A percentile compares a stretch with the other conserved stretches of the same genome.
These are phyloP conservation scores for Polypterus bichir DNA, from an alignment of 2,113 vertebrate genomes.

Conservation along the genomic window DNA sequence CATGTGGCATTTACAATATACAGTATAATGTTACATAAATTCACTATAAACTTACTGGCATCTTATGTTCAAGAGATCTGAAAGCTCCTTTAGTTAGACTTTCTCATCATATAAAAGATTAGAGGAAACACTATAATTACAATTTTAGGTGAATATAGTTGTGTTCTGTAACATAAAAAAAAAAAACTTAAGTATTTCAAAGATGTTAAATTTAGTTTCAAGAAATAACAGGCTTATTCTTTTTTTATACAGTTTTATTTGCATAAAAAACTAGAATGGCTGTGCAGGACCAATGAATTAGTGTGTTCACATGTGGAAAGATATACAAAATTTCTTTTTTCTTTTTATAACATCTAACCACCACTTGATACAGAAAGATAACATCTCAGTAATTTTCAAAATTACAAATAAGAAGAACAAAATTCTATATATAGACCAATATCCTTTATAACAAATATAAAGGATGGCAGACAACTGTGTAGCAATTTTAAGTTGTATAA, in stretches of 20 bases:
- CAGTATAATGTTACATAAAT: too few relatives aligned
- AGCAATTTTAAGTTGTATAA: slow-evolving; percentile 6
- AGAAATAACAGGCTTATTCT: too few relatives aligned
- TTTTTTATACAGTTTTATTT: slow-evolving; percentile 32
- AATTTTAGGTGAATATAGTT: too few relatives aligned
- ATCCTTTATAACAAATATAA: slow-evolving; percentile 36
- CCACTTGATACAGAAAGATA: slow-evolving; percentile 42
- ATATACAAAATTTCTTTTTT: slow-evolving; percentile 39
- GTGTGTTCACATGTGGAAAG: slow-evolving; percentile 48
- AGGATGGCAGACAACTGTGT: slow-evolving; percentile 26
- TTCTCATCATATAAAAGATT: too few relatives aligned
- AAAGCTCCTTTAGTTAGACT: too few relatives aligned
- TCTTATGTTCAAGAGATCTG: too few relatives aligned
- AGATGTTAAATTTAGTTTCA: too few relatives aligned
- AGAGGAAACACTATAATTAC: too few relatives aligned
- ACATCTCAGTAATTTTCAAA: slow-evolving; percentile 32
- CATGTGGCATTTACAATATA: too few relatives aligned
- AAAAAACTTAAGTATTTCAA: too few relatives aligned
- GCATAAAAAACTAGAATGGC: slow-evolving; percentile 54
- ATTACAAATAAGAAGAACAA: slow-evolving; percentile 26
- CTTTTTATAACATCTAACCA: slow-evolving; percentile 43
- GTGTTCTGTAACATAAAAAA: too few relatives aligned
- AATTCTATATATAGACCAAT: slow-evolving; percentile 33
- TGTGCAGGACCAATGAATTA: slow-evolving; percentile 46
- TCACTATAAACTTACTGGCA: too few relatives aligned